These are phyloP conservation scores for Cylindroiulus punctatus DNA, from an alignment of 2,888 invertebrate species.

Conservation along the genomic window DNA sequence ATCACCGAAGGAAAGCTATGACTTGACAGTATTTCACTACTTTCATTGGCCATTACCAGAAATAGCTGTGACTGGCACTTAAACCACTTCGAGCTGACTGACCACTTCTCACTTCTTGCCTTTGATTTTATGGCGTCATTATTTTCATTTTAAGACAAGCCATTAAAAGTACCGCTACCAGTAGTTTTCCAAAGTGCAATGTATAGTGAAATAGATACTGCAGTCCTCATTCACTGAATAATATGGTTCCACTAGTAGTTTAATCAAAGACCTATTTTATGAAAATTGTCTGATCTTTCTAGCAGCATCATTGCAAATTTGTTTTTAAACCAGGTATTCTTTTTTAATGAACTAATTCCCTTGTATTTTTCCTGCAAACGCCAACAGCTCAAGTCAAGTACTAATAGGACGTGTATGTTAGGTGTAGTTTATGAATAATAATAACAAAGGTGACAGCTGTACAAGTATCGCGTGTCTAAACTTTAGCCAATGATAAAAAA, in stretches of 20 bases:
- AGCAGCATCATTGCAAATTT: no score
- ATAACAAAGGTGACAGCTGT: slow-evolving; percentile 12
- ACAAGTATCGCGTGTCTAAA: not conserved
- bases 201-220: not conserved
- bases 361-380: not conserved
- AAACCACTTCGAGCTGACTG: no score
- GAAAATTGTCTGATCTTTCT: no score
- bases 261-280: no score
- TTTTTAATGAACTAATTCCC: no score
- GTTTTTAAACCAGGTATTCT: no score
- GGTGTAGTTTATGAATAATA: not conserved
- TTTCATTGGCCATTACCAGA: no score
- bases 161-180: not conserved
- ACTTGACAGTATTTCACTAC: no score
- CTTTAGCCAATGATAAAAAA: not conserved
- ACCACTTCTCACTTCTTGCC: no score
- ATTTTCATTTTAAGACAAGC: not conserved
- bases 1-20: no score
- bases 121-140: not conserved
- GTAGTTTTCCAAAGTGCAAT: not conserved
- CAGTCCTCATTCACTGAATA: not conserved
- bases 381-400: not conserved
- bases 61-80: no score
- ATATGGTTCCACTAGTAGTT: no score
- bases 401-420: not conserved